A percentile compares a stretch with the other conserved stretches of the same genome.
Conservation (phyloP, 1,140 invertebrate genomes). For the Ostrea denselamellosa region DNA sequence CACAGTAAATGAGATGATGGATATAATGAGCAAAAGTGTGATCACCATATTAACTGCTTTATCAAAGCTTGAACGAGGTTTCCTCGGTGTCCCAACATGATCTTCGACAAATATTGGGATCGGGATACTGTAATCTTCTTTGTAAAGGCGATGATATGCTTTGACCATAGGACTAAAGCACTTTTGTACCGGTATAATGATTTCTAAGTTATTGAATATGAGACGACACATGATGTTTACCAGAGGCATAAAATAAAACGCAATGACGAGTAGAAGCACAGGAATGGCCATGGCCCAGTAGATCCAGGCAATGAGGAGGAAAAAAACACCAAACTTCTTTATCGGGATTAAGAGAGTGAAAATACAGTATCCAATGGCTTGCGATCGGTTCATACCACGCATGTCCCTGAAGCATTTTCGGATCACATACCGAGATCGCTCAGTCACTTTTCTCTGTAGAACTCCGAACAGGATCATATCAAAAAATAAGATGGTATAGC, state of each 20-base stretch:
- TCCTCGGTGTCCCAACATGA: not conserved
- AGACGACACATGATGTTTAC: constrained; percentile 46
- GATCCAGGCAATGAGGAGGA: constrained; percentile 55
- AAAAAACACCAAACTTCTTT: constrained; percentile 59
- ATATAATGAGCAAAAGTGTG: not conserved
- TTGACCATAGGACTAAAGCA: constrained; percentile 5
- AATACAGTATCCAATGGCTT: constrained; percentile 41
- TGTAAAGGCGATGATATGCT: not conserved
- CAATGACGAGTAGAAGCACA: constrained; percentile 10
- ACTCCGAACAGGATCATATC: constrained; percentile 54
- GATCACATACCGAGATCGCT: constrained; percentile 59
- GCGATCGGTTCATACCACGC: constrained; percentile 55
- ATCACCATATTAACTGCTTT: not conserved
- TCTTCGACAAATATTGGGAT: constrained; percentile 28
- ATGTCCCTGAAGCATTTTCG: constrained; percentile 66
- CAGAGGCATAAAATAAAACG: constrained; percentile 41
- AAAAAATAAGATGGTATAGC: constrained; percentile 60
- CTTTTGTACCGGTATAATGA: not conserved
- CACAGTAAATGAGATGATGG: constrained; percentile 5
- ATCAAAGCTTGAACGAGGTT: not conserved
- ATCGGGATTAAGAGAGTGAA: constrained; percentile 48
- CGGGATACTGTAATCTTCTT: not conserved
- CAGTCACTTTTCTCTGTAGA: constrained; percentile 53
- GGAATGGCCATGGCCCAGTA: constrained; percentile 60
- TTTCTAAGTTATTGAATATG: constrained; percentile 44